Conservation (phyloP, 2,113 vertebrate species). For the Megaptera novaeangliae region DNA sequence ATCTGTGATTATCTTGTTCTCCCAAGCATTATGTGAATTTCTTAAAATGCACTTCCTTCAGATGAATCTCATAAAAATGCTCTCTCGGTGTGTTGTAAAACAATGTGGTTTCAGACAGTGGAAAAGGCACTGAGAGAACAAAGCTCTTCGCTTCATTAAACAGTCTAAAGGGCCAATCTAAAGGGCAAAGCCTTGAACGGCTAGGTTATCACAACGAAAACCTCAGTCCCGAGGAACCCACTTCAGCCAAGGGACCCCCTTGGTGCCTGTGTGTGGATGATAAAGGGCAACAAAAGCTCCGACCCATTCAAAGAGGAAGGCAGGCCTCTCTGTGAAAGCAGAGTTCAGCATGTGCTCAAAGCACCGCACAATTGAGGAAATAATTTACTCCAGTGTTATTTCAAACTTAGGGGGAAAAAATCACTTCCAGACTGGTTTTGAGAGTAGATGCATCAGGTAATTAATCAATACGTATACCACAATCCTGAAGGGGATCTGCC, state of each 20-base stretch:
- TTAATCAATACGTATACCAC: slow-evolving; percentile 48
- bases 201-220: slow-evolving; percentile 79
- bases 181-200: slow-evolving; percentile 73
- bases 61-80: slow-evolving; percentile 36
- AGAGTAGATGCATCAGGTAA: slow-evolving; percentile 68
- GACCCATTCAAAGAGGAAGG: slow-evolving; percentile 57
- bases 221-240: slow-evolving; percentile 58
- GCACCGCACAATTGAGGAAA: slow-evolving; percentile 58
- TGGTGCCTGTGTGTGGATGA: slow-evolving; percentile 63
- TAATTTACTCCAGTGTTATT: slow-evolving; percentile 60
- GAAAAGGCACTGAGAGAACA: slow-evolving; percentile 67
- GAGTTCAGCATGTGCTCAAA: slow-evolving; percentile 57
- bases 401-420: slow-evolving; percentile 24
- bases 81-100: slow-evolving; percentile 66
- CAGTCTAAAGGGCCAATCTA: slow-evolving; percentile 75
- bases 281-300: slow-evolving; percentile 76
- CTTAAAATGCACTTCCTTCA: slow-evolving; percentile 59
- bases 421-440: slow-evolving; percentile 37
- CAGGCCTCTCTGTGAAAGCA: slow-evolving; percentile 35
- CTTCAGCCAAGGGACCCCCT: slow-evolving; percentile 62
- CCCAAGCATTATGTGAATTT: slow-evolving; percentile 18
- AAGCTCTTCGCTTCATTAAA: slow-evolving; percentile 79
- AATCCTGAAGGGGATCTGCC: slow-evolving; percentile 25
- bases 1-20: background rate
- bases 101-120: slow-evolving; percentile 61